phyloP scores from a whole-genome alignment of 2,888 invertebrate species.

The Platycnemis pennipes region DNA sequence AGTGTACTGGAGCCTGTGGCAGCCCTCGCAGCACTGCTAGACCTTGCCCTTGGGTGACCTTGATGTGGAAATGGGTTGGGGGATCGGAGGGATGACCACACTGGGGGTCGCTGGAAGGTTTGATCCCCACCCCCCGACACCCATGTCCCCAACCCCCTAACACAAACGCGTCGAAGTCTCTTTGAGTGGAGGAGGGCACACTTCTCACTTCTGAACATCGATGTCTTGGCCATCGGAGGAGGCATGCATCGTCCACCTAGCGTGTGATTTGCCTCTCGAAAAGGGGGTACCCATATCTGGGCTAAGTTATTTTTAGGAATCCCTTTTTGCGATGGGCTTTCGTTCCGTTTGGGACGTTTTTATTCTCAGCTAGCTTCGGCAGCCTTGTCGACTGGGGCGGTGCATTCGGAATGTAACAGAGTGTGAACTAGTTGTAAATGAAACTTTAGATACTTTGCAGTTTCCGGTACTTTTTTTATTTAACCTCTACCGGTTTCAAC shows the following conservation, averaged over 20 bases:
- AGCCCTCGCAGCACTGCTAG: neutral
- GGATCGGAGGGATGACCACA: neutral
- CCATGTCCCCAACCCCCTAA: neutral
- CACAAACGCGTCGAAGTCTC: neutral
- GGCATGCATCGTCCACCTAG: neutral
- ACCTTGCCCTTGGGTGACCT: constrained; percentile 57
- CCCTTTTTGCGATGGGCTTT: too few relatives aligned
- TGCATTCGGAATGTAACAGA: too few relatives aligned
- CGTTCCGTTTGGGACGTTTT: too few relatives aligned
- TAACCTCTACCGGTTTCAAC: too few relatives aligned
- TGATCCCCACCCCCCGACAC: neutral
- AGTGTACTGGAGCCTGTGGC: neutral
- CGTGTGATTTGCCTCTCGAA: neutral
- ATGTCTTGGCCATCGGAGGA: neutral
- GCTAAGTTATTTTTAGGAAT: neutral
- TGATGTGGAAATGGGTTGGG: neutral
- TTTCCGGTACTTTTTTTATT: too few relatives aligned
- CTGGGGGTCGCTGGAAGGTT: neutral
- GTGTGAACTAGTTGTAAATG: too few relatives aligned
- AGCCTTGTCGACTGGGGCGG: too few relatives aligned
- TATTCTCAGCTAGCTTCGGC: too few relatives aligned
- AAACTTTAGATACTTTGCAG: too few relatives aligned
- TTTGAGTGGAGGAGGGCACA: neutral
- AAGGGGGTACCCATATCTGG: neutral
- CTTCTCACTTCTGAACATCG: neutral